phyloP scores from a whole-genome alignment of 2,797 vertebrate genomes.

The Syngnathus acus region DNA sequence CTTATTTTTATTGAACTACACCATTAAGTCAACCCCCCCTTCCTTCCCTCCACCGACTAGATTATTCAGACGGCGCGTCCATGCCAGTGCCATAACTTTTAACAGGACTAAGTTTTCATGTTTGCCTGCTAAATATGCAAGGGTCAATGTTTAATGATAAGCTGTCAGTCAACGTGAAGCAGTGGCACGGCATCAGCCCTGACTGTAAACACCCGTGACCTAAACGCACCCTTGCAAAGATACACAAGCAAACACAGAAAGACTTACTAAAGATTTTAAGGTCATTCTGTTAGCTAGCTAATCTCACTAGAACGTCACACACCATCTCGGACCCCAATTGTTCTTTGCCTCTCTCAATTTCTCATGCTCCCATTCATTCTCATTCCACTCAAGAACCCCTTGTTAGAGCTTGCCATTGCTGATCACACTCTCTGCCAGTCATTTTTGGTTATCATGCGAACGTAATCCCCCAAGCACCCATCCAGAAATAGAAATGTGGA shows the following conservation, averaged over 20 bases:
- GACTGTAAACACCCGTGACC: neutral
- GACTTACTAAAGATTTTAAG: conserved; percentile 12
- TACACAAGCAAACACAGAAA: neutral
- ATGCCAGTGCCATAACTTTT: neutral
- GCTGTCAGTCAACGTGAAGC: conserved; percentile 36
- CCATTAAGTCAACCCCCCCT: neutral
- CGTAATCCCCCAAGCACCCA: neutral
- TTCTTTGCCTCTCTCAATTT: conserved; percentile 25
- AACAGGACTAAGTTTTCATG: neutral
- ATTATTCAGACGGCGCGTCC: neutral
- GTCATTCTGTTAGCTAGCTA: conserved; percentile 24
- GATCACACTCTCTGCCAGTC: conserved; percentile 30
- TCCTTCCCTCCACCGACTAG: neutral
- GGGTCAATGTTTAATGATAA: conserved; percentile 38
- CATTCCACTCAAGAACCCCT: conserved; percentile 34
- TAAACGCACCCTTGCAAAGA: neutral
- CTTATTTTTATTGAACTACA: neutral
- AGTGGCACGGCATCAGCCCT: neutral
- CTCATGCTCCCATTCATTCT: conserved; percentile 45
- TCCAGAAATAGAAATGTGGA: neutral
- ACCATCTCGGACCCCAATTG: conserved; percentile 7
- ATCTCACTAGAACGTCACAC: conserved; percentile 24
- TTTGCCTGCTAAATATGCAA: conserved; percentile 28
- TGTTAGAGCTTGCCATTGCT: conserved; percentile 11
- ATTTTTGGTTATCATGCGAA: conserved; percentile 12